Conservation (phyloP, 2,797 vertebrate species). For the Aplochiton taeniatus region DNA sequence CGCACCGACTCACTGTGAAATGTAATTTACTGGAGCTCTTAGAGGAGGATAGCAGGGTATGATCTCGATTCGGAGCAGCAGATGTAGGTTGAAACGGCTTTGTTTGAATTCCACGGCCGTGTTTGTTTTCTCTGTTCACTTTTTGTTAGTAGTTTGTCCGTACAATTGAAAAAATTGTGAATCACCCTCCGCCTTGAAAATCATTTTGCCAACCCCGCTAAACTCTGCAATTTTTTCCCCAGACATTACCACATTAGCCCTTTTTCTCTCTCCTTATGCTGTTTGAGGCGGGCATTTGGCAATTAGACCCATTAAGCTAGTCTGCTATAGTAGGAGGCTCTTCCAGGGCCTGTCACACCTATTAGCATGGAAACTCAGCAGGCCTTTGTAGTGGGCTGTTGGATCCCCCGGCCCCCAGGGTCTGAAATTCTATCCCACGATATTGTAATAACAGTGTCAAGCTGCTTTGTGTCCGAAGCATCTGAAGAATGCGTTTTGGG, state of each 20-base stretch:
- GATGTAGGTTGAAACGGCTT: not conserved
- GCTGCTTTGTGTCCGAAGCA: constrained; percentile 58
- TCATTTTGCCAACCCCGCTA: too few species aligned
- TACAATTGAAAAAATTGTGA: not conserved
- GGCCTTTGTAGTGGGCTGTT: constrained; percentile 31
- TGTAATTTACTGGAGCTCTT: not conserved
- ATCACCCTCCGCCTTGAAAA: too few species aligned
- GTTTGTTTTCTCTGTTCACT: not conserved
- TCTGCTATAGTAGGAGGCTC: constrained; percentile 17
- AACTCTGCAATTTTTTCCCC: constrained; percentile 8
- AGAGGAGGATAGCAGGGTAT: constrained; percentile 1
- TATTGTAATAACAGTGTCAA: constrained; percentile 55
- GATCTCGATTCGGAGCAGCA: not conserved
- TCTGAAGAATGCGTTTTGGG: constrained; percentile 64
- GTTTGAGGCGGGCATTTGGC: not conserved
- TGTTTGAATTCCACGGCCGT: not conserved
- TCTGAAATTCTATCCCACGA: constrained; percentile 48
- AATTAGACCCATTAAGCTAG: constrained; percentile 1
- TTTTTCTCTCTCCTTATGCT: constrained; percentile 33
- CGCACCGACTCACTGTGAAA: not conserved
- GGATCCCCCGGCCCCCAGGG: constrained; percentile 24
- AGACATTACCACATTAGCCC: constrained; percentile 36
- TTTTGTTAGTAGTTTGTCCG: not conserved
- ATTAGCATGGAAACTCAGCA: constrained; percentile 5
- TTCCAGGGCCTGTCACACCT: constrained; percentile 28